Base-by-base conservation (phyloP, 2,888 invertebrate genomes). In the Nemapogon koenigi region DNA sequence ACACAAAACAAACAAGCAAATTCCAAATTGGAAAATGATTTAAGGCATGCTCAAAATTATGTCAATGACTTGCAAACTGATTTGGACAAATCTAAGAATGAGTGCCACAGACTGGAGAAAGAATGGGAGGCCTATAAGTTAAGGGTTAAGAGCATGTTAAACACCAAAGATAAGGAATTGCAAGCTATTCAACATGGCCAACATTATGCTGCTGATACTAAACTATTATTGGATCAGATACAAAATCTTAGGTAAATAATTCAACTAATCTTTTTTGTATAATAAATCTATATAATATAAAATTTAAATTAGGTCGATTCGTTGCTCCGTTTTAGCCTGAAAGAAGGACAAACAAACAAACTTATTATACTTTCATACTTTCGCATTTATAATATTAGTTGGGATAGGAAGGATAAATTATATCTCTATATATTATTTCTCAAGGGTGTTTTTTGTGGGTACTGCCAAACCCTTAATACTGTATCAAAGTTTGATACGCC, bases 111-210 rank as follows among this genome's bases (percentile, higher is more conserved):
- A 3, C 43, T 75, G 8, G 73, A 78, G 43, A 65, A 49, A 31
- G 78, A 78, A 29, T 78, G 78, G 76, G 71, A 72, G 41, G 50
- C 67, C 0, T 78, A 78, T 26, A 78, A 76, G 47, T 42, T 69
- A 19, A 54, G 78, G 41, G 78, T 78, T 2, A 78, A 78, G 35
- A 64, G 60, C 15, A 78, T 75, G 71, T 48, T 78, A 11, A 46
- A 45, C 10, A 51, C 62, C 10, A 78, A 76, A 47, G 78, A 78
- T 38, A 59, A 53, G 25, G 69, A 73, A 41, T 69, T 78, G 7
- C 66, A 64, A 39, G 44, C 55, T 1, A 40, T 76, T 35, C 61
- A 66, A 26, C 61, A 62, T 0, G 72, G 72, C 1, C 22, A 54
- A 10, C 52, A 59, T 38, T 29, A 62, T 7, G 55, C 53, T 2